Percentiles rank a stretch among this genome's conserved stretches.
These are phyloP conservation scores for Heterodera schachtii DNA, from an alignment of 1,140 invertebrate genomes.

Conservation along the genomic window DNA sequence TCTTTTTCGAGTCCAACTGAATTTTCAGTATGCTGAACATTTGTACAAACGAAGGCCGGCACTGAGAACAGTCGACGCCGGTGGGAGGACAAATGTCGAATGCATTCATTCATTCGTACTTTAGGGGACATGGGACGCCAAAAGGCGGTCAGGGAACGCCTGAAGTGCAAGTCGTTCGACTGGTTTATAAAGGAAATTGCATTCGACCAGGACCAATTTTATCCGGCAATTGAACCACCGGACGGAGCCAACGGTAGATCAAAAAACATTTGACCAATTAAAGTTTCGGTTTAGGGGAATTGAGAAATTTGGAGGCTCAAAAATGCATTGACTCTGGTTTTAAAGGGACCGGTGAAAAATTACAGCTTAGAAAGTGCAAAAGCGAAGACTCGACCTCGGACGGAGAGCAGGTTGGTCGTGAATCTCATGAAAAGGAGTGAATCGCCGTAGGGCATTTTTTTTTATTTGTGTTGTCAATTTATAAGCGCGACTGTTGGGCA, in stretches of 20 bases:
- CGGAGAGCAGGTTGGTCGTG: slow-evolving; percentile 69
- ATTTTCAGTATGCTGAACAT: slow-evolving; percentile 77
- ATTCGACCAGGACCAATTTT: slow-evolving; percentile 81
- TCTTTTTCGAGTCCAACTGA: neutral
- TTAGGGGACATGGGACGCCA: slow-evolving; percentile 80
- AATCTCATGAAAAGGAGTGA: too few relatives aligned
- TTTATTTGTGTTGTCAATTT: neutral
- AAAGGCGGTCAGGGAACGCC: slow-evolving; percentile 74
- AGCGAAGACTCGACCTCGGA: slow-evolving; percentile 70
- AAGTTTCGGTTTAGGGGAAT: slow-evolving; percentile 67
- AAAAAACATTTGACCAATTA: slow-evolving; percentile 1
- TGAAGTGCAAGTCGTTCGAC: slow-evolving; percentile 87
- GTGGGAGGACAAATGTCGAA: slow-evolving; percentile 29
- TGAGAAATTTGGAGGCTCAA: slow-evolving; percentile 74
- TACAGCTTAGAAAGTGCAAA: slow-evolving; percentile 73
- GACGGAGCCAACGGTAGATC: slow-evolving; percentile 77
- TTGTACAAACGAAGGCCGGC: slow-evolving; percentile 74
- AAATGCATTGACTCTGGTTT: slow-evolving; percentile 79
- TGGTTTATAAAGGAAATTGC: slow-evolving; percentile 95
- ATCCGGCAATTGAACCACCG: slow-evolving; percentile 86
- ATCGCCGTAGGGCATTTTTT: too few relatives aligned
- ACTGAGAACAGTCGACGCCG: slow-evolving; percentile 50
- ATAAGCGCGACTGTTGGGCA: neutral
- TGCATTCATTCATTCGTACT: slow-evolving; percentile 4
- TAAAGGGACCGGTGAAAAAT: slow-evolving; percentile 72